These are phyloP conservation scores for Horisme vitalbata DNA, from an alignment of 2,888 invertebrate genomes.

Conservation along the genomic window DNA sequence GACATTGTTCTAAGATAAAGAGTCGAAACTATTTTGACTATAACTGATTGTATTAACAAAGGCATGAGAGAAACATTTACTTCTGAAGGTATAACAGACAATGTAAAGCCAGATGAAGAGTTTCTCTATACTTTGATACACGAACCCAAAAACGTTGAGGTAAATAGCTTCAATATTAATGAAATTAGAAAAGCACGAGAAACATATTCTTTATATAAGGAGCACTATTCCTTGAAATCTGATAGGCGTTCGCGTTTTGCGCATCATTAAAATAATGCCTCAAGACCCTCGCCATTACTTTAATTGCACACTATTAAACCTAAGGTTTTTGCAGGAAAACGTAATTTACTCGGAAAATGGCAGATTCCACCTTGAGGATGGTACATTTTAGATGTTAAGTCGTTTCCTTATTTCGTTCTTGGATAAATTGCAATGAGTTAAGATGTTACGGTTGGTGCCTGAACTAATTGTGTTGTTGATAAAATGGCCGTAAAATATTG, in stretches of 20 bases:
- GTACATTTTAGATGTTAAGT: background rate
- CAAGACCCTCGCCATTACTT: slow-evolving; percentile 33
- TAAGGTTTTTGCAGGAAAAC: slow-evolving; percentile 35
- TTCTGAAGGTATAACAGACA: slow-evolving; percentile 2
- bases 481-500: background rate
- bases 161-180: too few relatives aligned
- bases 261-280: slow-evolving; percentile 36
- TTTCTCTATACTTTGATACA: too few relatives aligned
- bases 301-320: slow-evolving; percentile 44
- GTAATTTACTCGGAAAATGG: slow-evolving; percentile 23
- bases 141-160: too few relatives aligned
- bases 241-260: slow-evolving; percentile 24
- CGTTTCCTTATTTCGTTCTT: slow-evolving; percentile 9
- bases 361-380: slow-evolving; percentile 21
- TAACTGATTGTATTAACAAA: slow-evolving; percentile 15
- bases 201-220: background rate
- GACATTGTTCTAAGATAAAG: slow-evolving; percentile 44
- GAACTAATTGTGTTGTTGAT: background rate
- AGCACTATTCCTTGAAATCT: background rate
- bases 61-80: slow-evolving; percentile 12
- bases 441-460: background rate
- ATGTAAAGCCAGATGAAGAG: background rate
- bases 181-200: too few relatives aligned
- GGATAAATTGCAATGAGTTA: slow-evolving; percentile 1
- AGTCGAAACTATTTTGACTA: slow-evolving; percentile 24